Base-by-base conservation (phyloP, 2,113 vertebrate genomes). In the Triplophysa dalaica region DNA sequence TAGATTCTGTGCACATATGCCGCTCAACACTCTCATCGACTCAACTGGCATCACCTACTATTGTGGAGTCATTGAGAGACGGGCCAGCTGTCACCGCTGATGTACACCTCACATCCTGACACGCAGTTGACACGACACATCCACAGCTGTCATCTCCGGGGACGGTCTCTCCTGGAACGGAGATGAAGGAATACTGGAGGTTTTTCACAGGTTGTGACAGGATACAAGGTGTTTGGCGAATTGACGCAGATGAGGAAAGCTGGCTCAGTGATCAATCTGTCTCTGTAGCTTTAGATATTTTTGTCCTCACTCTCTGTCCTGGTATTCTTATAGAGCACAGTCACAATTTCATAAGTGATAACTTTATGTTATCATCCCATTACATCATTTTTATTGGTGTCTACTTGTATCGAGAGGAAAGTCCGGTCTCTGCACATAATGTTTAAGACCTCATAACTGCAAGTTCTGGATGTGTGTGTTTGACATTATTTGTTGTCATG, bases 101-200 rank as follows among this genome's bases (percentile, higher is more conserved):
- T 50, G n/a, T 29, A 62, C 50, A 69, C 58, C 54, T 78, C 64
- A 19, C 66, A 41, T 69, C 52, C 77, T 69, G 38, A 50, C 52
- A 61, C 33, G 33, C 29, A 9, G 38, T 50, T 60, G 60, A 64
- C 43, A 26, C 8, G 38, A 63, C 41, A 62, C 22, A 63, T 62
- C 72, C 72, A 75, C 74, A 65, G 74, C 74, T 76, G 65, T 45
- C 77, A 78, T 78, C 77, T 69, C 65, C 17, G 6, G 52, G 54
- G 52, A 69, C 10, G 1, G 12, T 67, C n/a, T 10, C 48, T 66
- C 50, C 10, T 77, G 72, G 72, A 43, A 13, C 21, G 2, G 16
- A 45, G 54, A 48, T 61, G 41, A 61, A 78, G 66, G 65, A 61
- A 61, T 60, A 54, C 66, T 78, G 21, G 61, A 65, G 43, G 10